Base-by-base conservation (phyloP, 2,888 invertebrate species). In the Zootermopsis nevadensis region DNA sequence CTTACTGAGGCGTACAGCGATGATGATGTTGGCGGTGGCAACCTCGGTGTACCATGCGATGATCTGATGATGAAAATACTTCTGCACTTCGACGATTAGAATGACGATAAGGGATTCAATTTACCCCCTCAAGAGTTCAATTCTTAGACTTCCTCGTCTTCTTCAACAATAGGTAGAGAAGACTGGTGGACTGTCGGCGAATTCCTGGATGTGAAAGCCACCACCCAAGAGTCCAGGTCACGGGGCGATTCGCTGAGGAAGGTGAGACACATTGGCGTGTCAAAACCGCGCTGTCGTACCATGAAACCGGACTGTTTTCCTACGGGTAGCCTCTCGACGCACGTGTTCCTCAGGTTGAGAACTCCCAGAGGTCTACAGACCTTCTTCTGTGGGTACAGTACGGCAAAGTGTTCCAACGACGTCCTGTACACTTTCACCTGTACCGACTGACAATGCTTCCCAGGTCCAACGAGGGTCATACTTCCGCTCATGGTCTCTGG, bases 351-450 rank as follows among this genome's bases (percentile, higher is more conserved):
- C 85, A 93, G 88, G 88, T 93, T 93, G 67, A 93, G 90, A 2
- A 93, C 93, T 0, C 93, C 93, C 60, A 92, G 89, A 0, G 93
- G 92, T 85, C 93, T 91, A 85, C 93, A 91, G 22, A 93, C 90
- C 87, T 93, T 92, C 89, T 93, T 93, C 88, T 93, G 91, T 12
- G 93, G 93, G 86, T 93, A 93, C 48, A 93, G 91, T 12, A 93
- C 93, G 1, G 93, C 93, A 86, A 93, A 93, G 86, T 93, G 93
- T 87, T 93, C 93, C 87, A 93, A 88, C 76, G 93, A 92, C 8
- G 93, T 93, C 84, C 91, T 90, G 88, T 93, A 93, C 35, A 93
- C 93, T 86, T 93, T 92, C 85, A 93, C 93, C 86, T 93, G 91
- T 8, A 93, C 93, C 85, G 91, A 91, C 88, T 93, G 93, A 30